Evolutionary conservation across 2,113 vertebrate species (phyloP).

Genomic region (Varanus salvator): DNA sequence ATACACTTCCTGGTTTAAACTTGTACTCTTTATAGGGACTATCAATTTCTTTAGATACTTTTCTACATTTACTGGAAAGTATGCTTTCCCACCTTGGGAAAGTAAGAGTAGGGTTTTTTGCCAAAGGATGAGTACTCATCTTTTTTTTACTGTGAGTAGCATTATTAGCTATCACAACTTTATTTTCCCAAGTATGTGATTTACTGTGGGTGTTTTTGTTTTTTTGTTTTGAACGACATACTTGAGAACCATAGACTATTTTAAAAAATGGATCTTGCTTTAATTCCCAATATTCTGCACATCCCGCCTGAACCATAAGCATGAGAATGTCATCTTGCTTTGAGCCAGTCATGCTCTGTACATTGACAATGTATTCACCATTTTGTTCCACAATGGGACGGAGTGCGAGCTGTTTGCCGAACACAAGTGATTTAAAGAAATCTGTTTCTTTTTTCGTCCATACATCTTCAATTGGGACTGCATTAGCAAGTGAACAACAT

Average conservation of each 20-base stretch:
- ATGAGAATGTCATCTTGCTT: conserved; percentile 69
- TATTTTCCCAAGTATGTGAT: conserved; percentile 12
- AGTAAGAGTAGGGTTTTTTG: conserved; percentile 13
- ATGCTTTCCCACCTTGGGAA: conserved; percentile 34
- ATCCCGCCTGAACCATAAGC: conserved; percentile 78
- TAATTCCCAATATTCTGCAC: conserved; percentile 77
- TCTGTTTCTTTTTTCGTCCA: conserved; percentile 81
- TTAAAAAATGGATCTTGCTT: conserved; percentile 22
- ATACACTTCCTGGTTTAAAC: conserved; percentile 81
- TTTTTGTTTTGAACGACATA: not conserved
- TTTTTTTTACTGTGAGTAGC: not conserved
- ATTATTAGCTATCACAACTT: not conserved
- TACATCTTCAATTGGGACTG: conserved; percentile 79
- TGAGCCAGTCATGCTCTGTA: conserved; percentile 61
- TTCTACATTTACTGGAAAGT: not conserved
- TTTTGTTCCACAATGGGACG: conserved; percentile 76
- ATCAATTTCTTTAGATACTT: fast-evolving
- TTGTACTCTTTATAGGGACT: conserved; percentile 70
- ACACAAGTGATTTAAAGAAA: conserved; percentile 83
- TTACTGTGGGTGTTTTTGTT: not conserved
- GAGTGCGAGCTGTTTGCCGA: conserved; percentile 78
- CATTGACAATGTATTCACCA: conserved; percentile 79
- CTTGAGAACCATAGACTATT: not conserved
- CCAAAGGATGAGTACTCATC: not conserved
- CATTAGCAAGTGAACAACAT: conserved; percentile 83